Conservation (phyloP, 2,797 vertebrate species). For the Typhlichthys eigenmanni region DNA sequence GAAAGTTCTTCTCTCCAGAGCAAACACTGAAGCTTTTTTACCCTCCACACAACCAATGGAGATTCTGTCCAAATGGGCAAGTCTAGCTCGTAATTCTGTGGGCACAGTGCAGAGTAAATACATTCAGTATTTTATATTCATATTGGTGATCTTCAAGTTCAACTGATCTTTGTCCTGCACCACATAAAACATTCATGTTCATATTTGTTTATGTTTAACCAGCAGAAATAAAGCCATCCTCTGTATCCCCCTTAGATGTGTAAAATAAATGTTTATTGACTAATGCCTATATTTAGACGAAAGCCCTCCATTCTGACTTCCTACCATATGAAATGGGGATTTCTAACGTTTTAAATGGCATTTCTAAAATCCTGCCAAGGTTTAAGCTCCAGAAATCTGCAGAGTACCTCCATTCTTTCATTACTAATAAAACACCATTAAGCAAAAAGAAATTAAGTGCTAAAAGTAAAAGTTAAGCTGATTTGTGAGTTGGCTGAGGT, state of each 20-base stretch:
- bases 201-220: slow-evolving; percentile 65
- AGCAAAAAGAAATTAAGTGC: slow-evolving; percentile 69
- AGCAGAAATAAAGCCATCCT: slow-evolving; percentile 55
- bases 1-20: slow-evolving; percentile 73
- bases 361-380: slow-evolving; percentile 57
- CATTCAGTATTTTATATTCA: slow-evolving; percentile 70
- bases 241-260: slow-evolving; percentile 60
- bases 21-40: slow-evolving; percentile 57
- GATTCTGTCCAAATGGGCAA: slow-evolving; percentile 58
- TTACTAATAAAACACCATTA: slow-evolving; percentile 75
- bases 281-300: slow-evolving; percentile 65
- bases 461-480: slow-evolving; percentile 72
- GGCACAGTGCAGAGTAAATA: slow-evolving; percentile 67
- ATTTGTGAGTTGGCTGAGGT: slow-evolving; percentile 67
- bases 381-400: slow-evolving; percentile 60
- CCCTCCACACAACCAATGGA: slow-evolving; percentile 63
- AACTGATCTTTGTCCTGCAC: slow-evolving; percentile 67
- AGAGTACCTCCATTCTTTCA: slow-evolving; percentile 73
- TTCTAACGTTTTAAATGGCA: slow-evolving; percentile 62
- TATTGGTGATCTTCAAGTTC: slow-evolving; percentile 55
- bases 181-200: slow-evolving; percentile 63
- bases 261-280: slow-evolving; percentile 71
- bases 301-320: slow-evolving; percentile 59
- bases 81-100: slow-evolving; percentile 61
- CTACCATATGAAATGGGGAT: slow-evolving; percentile 63